Percentiles rank a stretch among this genome's conserved stretches.
phyloP scores from a whole-genome alignment of 2,888 invertebrate genomes.

The Mythimna lalbum region DNA sequence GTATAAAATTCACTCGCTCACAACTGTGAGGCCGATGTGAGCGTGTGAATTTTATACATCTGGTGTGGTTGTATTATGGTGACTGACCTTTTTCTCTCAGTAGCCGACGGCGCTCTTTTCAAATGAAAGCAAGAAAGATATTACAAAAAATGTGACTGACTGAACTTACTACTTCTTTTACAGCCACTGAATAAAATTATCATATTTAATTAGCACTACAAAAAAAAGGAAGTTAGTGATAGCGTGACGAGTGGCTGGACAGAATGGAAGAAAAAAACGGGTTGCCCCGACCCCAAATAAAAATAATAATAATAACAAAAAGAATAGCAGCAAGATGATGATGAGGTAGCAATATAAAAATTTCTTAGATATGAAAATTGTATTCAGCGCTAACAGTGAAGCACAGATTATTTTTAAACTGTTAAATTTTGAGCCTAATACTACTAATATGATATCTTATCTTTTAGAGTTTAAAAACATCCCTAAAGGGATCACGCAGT shows the following conservation, averaged over 20 bases:
- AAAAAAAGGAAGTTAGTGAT: no score
- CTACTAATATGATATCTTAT: neutral
- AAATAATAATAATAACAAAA: no score
- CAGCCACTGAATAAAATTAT: neutral
- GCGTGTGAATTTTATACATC: no score
- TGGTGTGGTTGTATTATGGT: neutral
- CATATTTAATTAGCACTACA: neutral
- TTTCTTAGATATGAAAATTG: no score
- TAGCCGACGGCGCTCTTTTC: neutral
- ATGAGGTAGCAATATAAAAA: neutral
- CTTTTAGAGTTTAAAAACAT: neutral
- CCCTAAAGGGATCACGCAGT: neutral
- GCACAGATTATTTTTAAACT: neutral
- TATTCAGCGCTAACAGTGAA: neutral
- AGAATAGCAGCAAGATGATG: no score
- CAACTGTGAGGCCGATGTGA: no score
- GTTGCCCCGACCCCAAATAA: no score
- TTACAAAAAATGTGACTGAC: neutral
- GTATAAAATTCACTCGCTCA: no score
- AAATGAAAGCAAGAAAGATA: neutral
- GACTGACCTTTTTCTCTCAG: slow-evolving; percentile 22
- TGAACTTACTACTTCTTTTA: neutral
- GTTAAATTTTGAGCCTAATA: neutral
- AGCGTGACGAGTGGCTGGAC: no score
- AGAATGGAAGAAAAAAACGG: no score